Conservation (phyloP, 2,113 vertebrate species). For the Oenanthe melanoleuca region DNA sequence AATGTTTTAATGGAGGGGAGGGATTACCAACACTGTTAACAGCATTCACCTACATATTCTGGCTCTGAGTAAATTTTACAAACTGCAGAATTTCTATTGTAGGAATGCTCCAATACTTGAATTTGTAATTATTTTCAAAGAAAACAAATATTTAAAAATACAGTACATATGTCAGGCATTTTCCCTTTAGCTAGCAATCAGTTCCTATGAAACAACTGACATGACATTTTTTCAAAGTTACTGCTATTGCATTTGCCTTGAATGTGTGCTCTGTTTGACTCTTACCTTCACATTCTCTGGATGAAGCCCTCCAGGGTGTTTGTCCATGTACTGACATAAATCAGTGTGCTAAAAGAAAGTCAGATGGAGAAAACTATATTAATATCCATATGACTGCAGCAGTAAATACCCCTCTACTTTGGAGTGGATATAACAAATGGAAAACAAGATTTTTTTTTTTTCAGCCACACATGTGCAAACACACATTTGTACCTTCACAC, state of each 20-base stretch:
- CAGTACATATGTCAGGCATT: not conserved
- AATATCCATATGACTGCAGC: conserved; percentile 53
- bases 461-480: not conserved
- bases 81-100: not conserved
- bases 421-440: conserved; percentile 35
- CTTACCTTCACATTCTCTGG: conserved; percentile 97
- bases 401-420: conserved; percentile 62
- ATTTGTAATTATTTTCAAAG: not conserved
- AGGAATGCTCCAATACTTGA: not conserved
- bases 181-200: not conserved
- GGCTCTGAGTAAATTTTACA: not conserved
- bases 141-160: not conserved
- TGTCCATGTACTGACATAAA: conserved; percentile 99
- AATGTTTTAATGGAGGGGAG: not conserved
- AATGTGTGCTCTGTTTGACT: conserved; percentile 25
- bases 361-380: conserved; percentile 54
- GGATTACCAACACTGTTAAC: not conserved
- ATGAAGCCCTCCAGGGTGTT: conserved; percentile 93
- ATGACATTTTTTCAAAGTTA: not conserved
- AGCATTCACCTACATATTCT: not conserved
- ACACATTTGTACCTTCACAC: not conserved
- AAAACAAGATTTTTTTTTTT: conserved; percentile 1
- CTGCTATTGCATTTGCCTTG: not conserved
- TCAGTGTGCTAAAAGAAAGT: conserved; percentile 90
- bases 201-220: not conserved